Percentiles rank a stretch among this genome's conserved stretches.
Conservation (phyloP, 1,140 invertebrate species). For the Drosophila kurseongensis region DNA sequence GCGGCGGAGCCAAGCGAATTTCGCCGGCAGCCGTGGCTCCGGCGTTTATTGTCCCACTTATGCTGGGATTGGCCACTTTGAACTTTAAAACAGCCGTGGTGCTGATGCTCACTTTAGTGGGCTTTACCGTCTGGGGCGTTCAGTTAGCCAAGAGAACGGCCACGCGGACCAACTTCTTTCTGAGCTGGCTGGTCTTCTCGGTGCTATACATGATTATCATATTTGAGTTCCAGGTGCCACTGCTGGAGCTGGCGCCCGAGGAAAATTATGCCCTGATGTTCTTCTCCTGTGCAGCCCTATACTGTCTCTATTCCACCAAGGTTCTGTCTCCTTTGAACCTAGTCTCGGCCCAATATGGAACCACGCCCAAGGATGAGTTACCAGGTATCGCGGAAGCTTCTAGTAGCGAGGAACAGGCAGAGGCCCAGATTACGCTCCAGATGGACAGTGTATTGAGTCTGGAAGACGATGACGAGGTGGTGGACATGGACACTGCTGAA, state of each 20-base stretch:
- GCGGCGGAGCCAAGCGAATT: slow-evolving; percentile 85
- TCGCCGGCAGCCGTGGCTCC: slow-evolving; percentile 83
- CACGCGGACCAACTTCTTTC: slow-evolving; percentile 84
- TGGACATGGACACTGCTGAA: slow-evolving; percentile 32
- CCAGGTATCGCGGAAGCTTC: slow-evolving; percentile 75
- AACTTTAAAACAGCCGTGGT: slow-evolving; percentile 83
- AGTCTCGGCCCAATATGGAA: slow-evolving; percentile 63
- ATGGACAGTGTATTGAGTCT: slow-evolving; percentile 58
- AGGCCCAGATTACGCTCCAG: slow-evolving; percentile 57
- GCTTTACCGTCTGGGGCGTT: slow-evolving; percentile 80
- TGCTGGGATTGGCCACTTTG: slow-evolving; percentile 84
- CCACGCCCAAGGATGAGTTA: slow-evolving; percentile 62
- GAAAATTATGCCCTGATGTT: slow-evolving; percentile 84
- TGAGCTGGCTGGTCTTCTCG: slow-evolving; percentile 84
- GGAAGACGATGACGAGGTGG: slow-evolving; percentile 47
- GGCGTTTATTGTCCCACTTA: slow-evolving; percentile 81
- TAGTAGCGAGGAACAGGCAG: slow-evolving; percentile 68
- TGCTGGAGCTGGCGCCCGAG: slow-evolving; percentile 84
- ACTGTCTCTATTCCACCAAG: slow-evolving; percentile 66
- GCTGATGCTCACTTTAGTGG: slow-evolving; percentile 77
- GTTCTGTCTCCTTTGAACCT: slow-evolving; percentile 62
- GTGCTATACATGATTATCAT: slow-evolving; percentile 77
- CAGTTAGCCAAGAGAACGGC: slow-evolving; percentile 60
- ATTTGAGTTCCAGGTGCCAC: slow-evolving; percentile 82
- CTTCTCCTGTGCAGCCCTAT: slow-evolving; percentile 65